Evolutionary conservation across 1,140 invertebrate genomes (phyloP), one percentile per base, ranked within the genome.

Genomic region (Drosophila navojoa): DNA sequence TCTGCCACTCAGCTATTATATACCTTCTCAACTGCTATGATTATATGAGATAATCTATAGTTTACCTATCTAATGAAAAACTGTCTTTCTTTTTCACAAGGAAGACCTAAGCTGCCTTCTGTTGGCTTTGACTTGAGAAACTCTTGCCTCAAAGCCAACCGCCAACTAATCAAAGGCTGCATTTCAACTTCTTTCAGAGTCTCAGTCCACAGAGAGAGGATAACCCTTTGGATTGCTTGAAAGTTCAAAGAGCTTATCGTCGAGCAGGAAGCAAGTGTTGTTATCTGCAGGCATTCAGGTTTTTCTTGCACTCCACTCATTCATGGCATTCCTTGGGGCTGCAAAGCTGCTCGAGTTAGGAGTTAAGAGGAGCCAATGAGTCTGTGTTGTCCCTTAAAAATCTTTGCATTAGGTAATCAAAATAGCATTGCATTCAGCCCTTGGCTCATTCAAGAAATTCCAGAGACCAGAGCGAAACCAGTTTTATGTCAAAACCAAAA

Each of bases 401-500:
- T 35, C 11, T 6, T n/a, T 4, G 13, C 53, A 32, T 67, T 49
- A 67, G 63, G 58, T 67, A 38, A 53, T 67, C 45, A 49, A 45
- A 49, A 58, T 67, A 16, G 53, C 27, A 11, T 40, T 49, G 32
- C 57, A 59, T 50, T 59, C 47, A 69, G 11, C 47, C 40, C 7
- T 10, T n/a, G 15, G n/a, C 19, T 29, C 70, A 72, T 72, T 72
- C 49, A 72, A 68, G 70, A 67, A 68, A 68, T 54, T 47, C 47
- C 47, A 13, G 6, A 32, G 32, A 32, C 66, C 22, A 32, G 32
- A 44, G 25, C 10, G 13, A 69, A 81, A 84, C 80, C 73, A 70
- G 80, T 84, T 84, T 47, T 52, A 49, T 76, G 76, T 79, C 47
- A 77, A 79, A 82, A 82, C 54, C 80, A 84, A 84, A 84, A 84